Evolutionary conservation across 2,888 invertebrate species (phyloP), one percentile per base, ranked within the genome.

Genomic region (Amiota communis): DNA sequence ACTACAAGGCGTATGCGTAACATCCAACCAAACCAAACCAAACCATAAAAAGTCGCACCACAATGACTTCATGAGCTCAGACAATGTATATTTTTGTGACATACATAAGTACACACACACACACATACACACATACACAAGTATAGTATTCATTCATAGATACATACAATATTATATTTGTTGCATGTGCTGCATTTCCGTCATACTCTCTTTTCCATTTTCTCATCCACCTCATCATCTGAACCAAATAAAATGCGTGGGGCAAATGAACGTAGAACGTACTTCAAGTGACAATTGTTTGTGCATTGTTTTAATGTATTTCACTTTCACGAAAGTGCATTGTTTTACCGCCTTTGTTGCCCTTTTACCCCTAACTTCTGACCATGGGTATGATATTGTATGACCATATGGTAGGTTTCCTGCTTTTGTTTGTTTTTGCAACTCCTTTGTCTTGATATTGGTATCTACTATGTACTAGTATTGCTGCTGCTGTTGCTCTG

Each of bases 161-260:
- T 46, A 13, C n/a, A 23, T n/a, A n/a, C 36, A 23, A 3, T 23
- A 23, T 4, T 47, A 13, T 47, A 13, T 49, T 67, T 67, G 49
- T 67, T 67, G 49, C 67, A 20, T 68, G 23, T 17, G 53, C 67
- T 68, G 67, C 67, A 51, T 47, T 65, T 65, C 65, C 65, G n/a
- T 8, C 48, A 65, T 15, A 48, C 46, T 63, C 36, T 36, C 36
- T 6, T 36, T 36, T 36, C 8, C 36, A 36, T 36, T 36, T 36
- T 6, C 36, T 36, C 6, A 36, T 36, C 36, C 36, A 36, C 36
- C n/a, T n/a, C 36, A 36, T 6, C 36, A 36, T 36, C 36, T 36
- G 36, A 36, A 6, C 36, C 36, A 36, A 36, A 36, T 36, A 2
- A 36, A 36, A 36, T 36, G 36, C 8, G 36, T 6, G 2, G 36